Base-by-base conservation (phyloP, 2,888 invertebrate genomes). In the Miltochrista miniata region DNA sequence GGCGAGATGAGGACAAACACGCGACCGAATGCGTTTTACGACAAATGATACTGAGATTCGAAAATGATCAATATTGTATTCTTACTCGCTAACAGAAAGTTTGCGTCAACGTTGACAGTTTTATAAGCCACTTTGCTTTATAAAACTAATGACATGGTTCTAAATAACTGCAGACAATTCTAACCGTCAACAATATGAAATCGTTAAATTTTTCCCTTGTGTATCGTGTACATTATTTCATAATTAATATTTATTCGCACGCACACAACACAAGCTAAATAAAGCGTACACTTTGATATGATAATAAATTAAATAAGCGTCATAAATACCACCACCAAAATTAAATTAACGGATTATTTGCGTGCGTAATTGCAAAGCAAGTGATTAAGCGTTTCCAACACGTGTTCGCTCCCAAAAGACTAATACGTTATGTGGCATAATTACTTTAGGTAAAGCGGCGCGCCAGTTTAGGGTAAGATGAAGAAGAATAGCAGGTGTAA, bases 401-500 rank as follows among this genome's bases (percentile, higher is more conserved):
- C 85, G 81, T 85, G 84, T 84, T 82, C 76, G 74, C 81, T 90
- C 90, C 89, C 89, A 84, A 87, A 89, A 88, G 89, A 87, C 88
- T 89, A 90, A 90, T 89, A 86, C 81, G 83, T 88, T 88, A 86
- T 86, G 81, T 84, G 81, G 83, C 81, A 85, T 90, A 90, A 90
- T 90, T 90, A 87, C 84, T 87, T 89, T 85, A 85, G 84, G 85
- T 81, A 86, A 87, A 90, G 74, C 79, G 84, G 82, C 66, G 81
- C 78, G 82, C 84, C 88, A 79, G 84, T 86, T 90, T 85, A 86
- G 84, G 83, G 85, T 77, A 86, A 88, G 89, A 90, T 86, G 87
- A 87, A 90, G 90, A 89, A 88, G 88, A 89, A 89, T 89, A 85
- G 84, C 87, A 90, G 88, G 89, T 88, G 88, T 88, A 87, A 88